Conservation (phyloP, 2,797 vertebrate genomes). For the Bovichtus variegatus region DNA sequence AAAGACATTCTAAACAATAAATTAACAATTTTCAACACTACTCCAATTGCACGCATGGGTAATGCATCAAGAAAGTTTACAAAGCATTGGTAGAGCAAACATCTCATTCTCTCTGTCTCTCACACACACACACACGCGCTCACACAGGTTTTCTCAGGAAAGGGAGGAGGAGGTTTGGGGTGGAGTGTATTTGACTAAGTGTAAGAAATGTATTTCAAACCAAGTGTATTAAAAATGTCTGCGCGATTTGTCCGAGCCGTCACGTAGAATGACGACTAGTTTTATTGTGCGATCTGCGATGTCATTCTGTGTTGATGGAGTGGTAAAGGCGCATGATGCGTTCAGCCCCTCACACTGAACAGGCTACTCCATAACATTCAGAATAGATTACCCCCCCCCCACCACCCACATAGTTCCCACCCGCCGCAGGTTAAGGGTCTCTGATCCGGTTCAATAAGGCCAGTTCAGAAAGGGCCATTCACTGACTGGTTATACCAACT, state of each 20-base stretch:
- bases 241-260: slow-evolving; percentile 41
- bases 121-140: slow-evolving; percentile 12
- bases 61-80: slow-evolving; percentile 80
- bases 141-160: slow-evolving; percentile 62
- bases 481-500: slow-evolving; percentile 58
- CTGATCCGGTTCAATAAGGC: slow-evolving; percentile 75
- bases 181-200: slow-evolving; percentile 66
- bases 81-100: slow-evolving; percentile 78
- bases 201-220: slow-evolving; percentile 71
- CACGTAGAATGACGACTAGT: slow-evolving; percentile 17
- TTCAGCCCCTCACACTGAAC: slow-evolving; percentile 81
- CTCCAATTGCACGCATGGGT: slow-evolving; percentile 77
- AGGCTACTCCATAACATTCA: slow-evolving; percentile 85
- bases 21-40: slow-evolving; percentile 76
- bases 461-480: slow-evolving; percentile 71
- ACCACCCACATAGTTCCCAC: slow-evolving; percentile 33
- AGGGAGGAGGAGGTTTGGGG: slow-evolving; percentile 57
- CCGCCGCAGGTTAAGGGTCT: slow-evolving; percentile 60
- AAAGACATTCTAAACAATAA: slow-evolving; percentile 87
- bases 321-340: slow-evolving; percentile 76
- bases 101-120: slow-evolving; percentile 54
- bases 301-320: slow-evolving; percentile 77
- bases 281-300: slow-evolving; percentile 62
- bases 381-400: slow-evolving; percentile 61
- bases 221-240: slow-evolving; percentile 71